Base-by-base conservation (phyloP, 2,113 vertebrate species). In the Siniperca chuatsi region DNA sequence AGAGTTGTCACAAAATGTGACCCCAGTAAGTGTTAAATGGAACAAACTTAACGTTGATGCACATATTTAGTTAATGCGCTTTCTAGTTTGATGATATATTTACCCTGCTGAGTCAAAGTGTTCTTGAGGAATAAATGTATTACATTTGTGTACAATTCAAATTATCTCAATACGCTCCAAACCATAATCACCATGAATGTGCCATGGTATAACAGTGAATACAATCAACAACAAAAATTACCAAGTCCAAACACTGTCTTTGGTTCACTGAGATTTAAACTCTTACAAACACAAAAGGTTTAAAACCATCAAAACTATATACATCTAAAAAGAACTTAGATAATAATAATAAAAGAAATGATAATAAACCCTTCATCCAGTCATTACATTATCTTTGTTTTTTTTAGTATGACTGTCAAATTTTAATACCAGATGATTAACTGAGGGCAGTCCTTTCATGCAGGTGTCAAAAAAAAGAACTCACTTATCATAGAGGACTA, bases 201-300 rank as follows among this genome's bases (percentile, higher is more conserved):
- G 46, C 42, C 23, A 40, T 0, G 1, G 4, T 13, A 7, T 35
- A 37, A 75, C 48, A 12, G 48, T 40, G 9, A 55, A 65, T 1
- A 35, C 2, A 20, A 71, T 40, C 4, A 58, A 62, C 16, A 52
- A 67, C 13, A 69, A 52, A 70, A 68, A 50, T 25, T 0, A 66
- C 4, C 12, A 33, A 15, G 10, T 76, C n/a, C 23, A 52, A 52
- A 46, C 0, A 1, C 13, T 1, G 33, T 75, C 64, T 83, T 80
- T 85, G 78, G 52, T 48, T 76, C 44, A n/a, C 2, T 12, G 20
- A 35, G 15, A 42, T 61, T 77, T 23, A 44, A 84, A 71, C 42
- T 46, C 18, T 77, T 33, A 16, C 8, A 42, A 79, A 73, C 4
- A 2, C 5, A 50, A 57, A 7, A 40, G 4, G 12, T 74, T 35